Base-by-base conservation (phyloP, 1,140 invertebrate genomes). In the Caerostris extrusa region DNA sequence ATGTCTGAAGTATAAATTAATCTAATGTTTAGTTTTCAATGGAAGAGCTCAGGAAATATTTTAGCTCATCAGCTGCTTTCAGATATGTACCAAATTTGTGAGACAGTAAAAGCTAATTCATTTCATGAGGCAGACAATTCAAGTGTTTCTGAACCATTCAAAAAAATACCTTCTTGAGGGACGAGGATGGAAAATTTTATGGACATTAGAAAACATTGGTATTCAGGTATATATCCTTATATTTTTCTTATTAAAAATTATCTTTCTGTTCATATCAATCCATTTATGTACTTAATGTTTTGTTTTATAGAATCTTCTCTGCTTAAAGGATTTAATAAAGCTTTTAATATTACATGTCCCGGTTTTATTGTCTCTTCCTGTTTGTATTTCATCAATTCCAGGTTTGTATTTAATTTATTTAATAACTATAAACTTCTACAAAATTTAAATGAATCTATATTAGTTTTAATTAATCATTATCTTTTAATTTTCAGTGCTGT, bases 151-250 rank as follows among this genome's bases (percentile, higher is more conserved):
- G 71, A 83, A 56, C 60, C 71, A 53, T 93, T 93, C 56, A 61
- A 93, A 53, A n/a, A 19, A 81, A 61, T 93, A 93, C 34, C 61
- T 93, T 3, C 34, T 93, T 56, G 93, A 93, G 90, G 93, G 93
- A 12, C 71, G 93, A 90, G 93, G 93, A 55, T 93, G 93, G 93
- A 88, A 93, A 83, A 89, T 93, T 55, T 83, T 93, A 67, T 93
- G 93, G 93, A 90, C 87, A 34, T 57, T 93, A 19, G 87, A 93
- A 86, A 90, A 57, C 14, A 88, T 93, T 55, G 93, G 93, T 7
- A 82, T 93, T n/a, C 53, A 90, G 57, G 93, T 93, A 89, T 57
- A 88, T 57, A 87, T 55, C 64, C 19, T 12, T 55, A 53, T 61
- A 5, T 53, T 12, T 19, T 86, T 7, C 8, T 58, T 19, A 4